phyloP scores from a whole-genome alignment of 2,113 vertebrate species.

The Muntiacus muntjak region DNA sequence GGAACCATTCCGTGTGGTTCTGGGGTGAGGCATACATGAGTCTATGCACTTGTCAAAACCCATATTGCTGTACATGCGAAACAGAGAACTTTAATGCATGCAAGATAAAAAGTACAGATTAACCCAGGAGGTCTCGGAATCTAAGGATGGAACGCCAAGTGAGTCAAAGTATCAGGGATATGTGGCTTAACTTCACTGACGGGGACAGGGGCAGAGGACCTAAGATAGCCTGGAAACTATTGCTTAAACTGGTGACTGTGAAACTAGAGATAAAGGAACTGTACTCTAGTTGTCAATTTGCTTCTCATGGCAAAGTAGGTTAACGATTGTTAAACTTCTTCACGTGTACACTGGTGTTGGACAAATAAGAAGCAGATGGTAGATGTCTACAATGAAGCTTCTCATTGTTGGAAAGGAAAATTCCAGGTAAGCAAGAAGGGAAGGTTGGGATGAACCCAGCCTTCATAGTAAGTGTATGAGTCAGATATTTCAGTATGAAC shows the following conservation, averaged over 20 bases:
- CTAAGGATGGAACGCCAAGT: background rate
- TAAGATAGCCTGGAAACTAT: background rate
- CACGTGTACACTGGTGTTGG: too few relatives aligned
- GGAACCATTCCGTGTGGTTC: background rate
- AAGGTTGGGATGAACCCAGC: background rate
- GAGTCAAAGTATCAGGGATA: background rate
- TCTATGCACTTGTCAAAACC: background rate
- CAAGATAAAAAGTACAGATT: background rate
- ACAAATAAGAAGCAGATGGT: background rate
- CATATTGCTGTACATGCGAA: too few relatives aligned
- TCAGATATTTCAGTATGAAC: background rate
- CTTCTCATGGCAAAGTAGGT: background rate
- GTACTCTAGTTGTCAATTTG: background rate
- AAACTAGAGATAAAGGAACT: background rate
- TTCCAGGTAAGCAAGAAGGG: background rate
- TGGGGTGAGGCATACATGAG: background rate
- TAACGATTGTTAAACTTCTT: background rate
- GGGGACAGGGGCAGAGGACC: background rate
- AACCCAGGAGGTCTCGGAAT: background rate
- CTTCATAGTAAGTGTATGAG: background rate
- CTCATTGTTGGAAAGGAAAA: background rate
- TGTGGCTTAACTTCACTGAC: too few relatives aligned
- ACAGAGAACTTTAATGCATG: background rate
- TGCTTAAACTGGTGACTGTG: background rate
- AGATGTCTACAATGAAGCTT: background rate